Percentiles rank a stretch among this genome's conserved stretches.
Evolutionary conservation across 2,113 vertebrate genomes (phyloP).

Genomic region (Fulmarus glacialis): DNA sequence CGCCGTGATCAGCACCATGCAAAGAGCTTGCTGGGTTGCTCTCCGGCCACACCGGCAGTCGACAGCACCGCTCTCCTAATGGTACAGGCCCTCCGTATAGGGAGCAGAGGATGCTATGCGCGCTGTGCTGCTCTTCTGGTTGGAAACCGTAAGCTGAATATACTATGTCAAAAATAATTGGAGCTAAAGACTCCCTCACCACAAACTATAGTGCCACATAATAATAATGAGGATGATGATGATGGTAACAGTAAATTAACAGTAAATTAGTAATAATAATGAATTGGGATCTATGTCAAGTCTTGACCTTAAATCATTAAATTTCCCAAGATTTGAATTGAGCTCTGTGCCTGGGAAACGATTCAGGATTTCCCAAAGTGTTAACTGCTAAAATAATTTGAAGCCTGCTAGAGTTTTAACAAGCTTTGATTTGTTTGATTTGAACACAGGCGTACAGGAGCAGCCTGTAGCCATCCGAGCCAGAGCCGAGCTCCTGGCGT

Average conservation of each 20-base stretch:
- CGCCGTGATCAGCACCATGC: fast-evolving
- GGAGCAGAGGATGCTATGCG: not conserved
- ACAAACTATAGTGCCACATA: not conserved
- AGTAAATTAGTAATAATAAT: not conserved
- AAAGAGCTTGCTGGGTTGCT: fast-evolving
- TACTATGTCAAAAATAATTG: not conserved
- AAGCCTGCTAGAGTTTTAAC: not conserved
- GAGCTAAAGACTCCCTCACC: not conserved
- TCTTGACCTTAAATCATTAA: not conserved
- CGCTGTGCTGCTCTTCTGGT: not conserved
- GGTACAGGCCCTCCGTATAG: not conserved
- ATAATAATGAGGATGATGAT: not conserved
- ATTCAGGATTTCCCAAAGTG: not conserved
- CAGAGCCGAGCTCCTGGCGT: not conserved
- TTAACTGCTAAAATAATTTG: not conserved
- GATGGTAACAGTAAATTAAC: not conserved
- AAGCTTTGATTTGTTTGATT: not conserved
- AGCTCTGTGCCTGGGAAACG: not conserved
- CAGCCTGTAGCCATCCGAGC: not conserved
- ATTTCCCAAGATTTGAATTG: not conserved
- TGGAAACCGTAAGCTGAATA: not conserved
- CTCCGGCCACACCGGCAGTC: fast-evolving
- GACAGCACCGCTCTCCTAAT: not conserved
- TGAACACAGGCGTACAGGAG: not conserved
- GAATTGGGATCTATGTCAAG: not conserved